Conservation (phyloP, 2,797 vertebrate species). For the Silurus lanzhouensis region DNA sequence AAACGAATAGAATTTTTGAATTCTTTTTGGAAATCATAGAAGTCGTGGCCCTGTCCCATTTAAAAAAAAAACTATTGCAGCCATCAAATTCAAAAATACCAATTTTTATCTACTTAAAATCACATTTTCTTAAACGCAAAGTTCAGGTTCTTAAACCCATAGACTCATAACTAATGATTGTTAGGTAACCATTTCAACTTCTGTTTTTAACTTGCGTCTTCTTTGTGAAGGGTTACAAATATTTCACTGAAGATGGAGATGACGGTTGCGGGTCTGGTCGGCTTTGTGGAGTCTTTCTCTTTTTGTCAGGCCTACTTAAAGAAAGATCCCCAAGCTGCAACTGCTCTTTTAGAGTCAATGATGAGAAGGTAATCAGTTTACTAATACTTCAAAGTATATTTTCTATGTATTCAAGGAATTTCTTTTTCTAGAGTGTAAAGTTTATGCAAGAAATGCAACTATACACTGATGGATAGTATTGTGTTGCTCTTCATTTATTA, state of each 20-base stretch:
- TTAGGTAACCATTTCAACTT: too few relatives aligned
- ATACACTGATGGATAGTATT: neutral
- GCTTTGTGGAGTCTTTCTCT: slow-evolving; percentile 66
- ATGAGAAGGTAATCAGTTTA: slow-evolving; percentile 61
- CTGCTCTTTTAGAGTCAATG: slow-evolving; percentile 59
- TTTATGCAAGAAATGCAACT: neutral
- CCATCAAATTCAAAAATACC: too few relatives aligned
- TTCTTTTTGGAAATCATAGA: too few relatives aligned
- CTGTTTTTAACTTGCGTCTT: slow-evolving; percentile 16
- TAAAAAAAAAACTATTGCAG: too few relatives aligned
- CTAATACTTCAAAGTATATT: neutral
- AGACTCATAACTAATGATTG: too few relatives aligned
- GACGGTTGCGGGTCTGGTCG: slow-evolving; percentile 59
- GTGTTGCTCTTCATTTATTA: neutral
- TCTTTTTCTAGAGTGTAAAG: too few relatives aligned
- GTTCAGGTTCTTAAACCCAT: too few relatives aligned
- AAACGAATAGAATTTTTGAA: too few relatives aligned
- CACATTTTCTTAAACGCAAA: too few relatives aligned
- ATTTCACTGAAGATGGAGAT: slow-evolving; percentile 49
- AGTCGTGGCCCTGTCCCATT: too few relatives aligned
- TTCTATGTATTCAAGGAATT: too few relatives aligned
- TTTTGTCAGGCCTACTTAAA: slow-evolving; percentile 67
- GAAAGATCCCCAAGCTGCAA: slow-evolving; percentile 59
- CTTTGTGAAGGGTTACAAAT: slow-evolving; percentile 61
- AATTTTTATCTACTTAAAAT: too few relatives aligned